A percentile compares a stretch with the other conserved stretches of the same genome.
Evolutionary conservation across 2,113 vertebrate genomes (phyloP).

Genomic region (Pterocles orientalis): DNA sequence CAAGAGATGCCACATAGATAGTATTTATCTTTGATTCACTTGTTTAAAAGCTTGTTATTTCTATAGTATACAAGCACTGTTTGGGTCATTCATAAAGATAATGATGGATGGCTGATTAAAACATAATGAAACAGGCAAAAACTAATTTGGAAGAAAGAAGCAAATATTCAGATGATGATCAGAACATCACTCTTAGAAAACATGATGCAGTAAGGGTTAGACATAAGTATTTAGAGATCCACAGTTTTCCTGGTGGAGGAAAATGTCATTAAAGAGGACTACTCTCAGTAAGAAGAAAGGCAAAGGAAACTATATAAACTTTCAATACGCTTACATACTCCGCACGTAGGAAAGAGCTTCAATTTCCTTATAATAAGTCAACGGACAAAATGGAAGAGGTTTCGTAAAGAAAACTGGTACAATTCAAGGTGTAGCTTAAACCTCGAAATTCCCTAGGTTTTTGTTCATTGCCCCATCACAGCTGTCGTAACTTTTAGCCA

Average conservation of each 20-base stretch:
- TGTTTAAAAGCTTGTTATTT: neutral
- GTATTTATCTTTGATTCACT: neutral
- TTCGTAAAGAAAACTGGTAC: neutral
- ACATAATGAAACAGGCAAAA: neutral
- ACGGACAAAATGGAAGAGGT: neutral
- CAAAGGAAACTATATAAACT: neutral
- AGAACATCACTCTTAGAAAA: neutral
- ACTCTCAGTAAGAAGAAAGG: neutral
- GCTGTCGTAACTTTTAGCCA: neutral
- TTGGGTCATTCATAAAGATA: neutral
- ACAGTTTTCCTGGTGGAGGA: neutral
- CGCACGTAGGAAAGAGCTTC: neutral
- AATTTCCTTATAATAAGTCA: neutral
- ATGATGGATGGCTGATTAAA: neutral
- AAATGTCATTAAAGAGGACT: neutral
- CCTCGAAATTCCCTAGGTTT: neutral
- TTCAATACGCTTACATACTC: neutral
- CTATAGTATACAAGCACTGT: neutral
- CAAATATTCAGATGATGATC: neutral
- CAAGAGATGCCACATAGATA: rapidly evolving
- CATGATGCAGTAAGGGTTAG: neutral
- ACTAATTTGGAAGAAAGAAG: neutral
- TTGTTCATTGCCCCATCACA: neutral
- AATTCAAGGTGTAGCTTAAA: neutral
- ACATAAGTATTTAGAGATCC: neutral